Evolutionary conservation across 2,888 invertebrate genomes (phyloP), one percentile per base, ranked within the genome.

Genomic region (Lasioglossum malachurum): DNA sequence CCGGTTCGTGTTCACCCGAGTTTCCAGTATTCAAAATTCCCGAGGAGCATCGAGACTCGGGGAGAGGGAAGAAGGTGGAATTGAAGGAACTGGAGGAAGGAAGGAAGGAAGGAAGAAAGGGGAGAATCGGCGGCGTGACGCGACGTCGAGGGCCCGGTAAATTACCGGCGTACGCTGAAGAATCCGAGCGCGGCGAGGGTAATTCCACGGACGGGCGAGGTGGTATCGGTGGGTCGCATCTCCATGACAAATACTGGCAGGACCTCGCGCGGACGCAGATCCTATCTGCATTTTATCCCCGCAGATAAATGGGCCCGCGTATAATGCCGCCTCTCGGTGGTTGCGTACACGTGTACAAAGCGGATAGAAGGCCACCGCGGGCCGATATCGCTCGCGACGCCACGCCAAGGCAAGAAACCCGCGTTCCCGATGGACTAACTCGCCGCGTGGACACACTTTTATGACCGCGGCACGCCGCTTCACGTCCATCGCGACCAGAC

Each of bases 181-280:
- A 93, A 93, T 93, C 92, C 91, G 91, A 89, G 85, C 92, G 88
- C 83, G 86, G 86, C 89, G 84, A 84, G 87, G 88, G 90, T 88
- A 91, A 91, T 92, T 89, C 92, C 91, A 92, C 87, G 88, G 90
- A 91, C 90, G 92, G 88, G 84, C 88, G 87, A 90, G 87, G 90
- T 89, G 91, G 90, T 93, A 94, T 94, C 94, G 92, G 88, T 88
- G 91, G 93, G 93, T 92, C 93, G 92, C 94, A 94, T 94, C 94
- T 94, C 93, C 94, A 93, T 94, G 94, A 94, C 94, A 94, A 94
- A 94, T 94, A 94, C 94, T 94, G 94, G 94, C 94, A 94, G 94
- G 93, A 94, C 94, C 94, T 93, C 94, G 94, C 93, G 93, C 94
- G 93, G 94, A 94, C 93, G 92, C 93, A 92, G 94, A 94, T 94